Evolutionary conservation across 2,888 invertebrate species (phyloP).

Genomic region (Prosapia bicincta): DNA sequence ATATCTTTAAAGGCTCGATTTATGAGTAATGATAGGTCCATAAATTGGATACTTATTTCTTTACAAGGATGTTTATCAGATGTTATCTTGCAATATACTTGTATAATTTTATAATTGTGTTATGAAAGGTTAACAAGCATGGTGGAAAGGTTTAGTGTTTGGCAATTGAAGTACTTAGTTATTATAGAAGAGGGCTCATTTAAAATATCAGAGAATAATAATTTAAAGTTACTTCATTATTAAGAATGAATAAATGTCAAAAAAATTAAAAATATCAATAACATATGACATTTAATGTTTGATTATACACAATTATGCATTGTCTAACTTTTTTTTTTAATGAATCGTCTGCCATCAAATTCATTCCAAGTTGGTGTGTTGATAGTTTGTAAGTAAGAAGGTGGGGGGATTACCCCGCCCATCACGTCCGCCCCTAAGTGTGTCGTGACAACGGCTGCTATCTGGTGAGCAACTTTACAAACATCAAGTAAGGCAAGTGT

Average conservation of each 20-base stretch:
- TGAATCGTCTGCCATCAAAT: background rate
- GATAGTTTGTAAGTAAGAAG: background rate
- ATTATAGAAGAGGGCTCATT: too few relatives aligned
- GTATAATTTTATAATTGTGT: too few relatives aligned
- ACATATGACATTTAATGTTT: background rate
- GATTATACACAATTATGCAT: background rate
- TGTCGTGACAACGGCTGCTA: slow-evolving; percentile 22
- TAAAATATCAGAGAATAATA: too few relatives aligned
- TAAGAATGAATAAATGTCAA: background rate
- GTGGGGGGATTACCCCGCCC: slow-evolving; percentile 9
- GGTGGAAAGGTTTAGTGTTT: too few relatives aligned
- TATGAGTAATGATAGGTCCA: too few relatives aligned
- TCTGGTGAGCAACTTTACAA: slow-evolving; percentile 9
- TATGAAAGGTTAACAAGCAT: too few relatives aligned
- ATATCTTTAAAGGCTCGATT: too few relatives aligned
- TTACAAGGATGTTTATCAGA: too few relatives aligned
- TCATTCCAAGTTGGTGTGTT: background rate
- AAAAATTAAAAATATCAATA: too few relatives aligned
- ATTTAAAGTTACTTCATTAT: background rate
- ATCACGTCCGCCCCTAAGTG: slow-evolving; percentile 22
- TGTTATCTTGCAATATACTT: too few relatives aligned
- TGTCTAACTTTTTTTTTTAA: background rate
- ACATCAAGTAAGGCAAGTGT: slow-evolving; percentile 3
- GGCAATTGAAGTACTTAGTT: too few relatives aligned
- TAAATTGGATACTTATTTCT: too few relatives aligned